Evolutionary conservation across 2,888 invertebrate genomes (phyloP).

Genomic region (Ichneumoninae sp.): DNA sequence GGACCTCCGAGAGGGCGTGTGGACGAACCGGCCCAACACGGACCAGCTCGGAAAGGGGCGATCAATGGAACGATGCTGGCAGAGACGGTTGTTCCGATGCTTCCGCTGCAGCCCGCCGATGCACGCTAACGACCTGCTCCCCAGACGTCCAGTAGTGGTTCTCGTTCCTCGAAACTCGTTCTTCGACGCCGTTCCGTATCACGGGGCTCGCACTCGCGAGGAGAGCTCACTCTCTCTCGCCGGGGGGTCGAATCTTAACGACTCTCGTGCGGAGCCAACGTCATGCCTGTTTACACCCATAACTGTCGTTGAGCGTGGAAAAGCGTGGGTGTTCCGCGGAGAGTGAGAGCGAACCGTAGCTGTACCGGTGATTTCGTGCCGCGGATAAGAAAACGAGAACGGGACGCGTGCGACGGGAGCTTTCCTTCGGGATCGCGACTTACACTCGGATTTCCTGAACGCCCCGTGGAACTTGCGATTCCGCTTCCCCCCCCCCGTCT

Average conservation of each 20-base stretch:
- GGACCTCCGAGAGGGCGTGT: neutral
- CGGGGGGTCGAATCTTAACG: slow-evolving; percentile 79
- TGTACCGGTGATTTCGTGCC: slow-evolving; percentile 22
- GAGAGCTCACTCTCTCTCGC: slow-evolving; percentile 68
- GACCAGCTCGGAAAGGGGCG: neutral
- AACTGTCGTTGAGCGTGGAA: slow-evolving; percentile 76
- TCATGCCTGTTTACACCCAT: slow-evolving; percentile 79
- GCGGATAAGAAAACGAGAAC: slow-evolving; percentile 45
- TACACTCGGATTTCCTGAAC: slow-evolving; percentile 63
- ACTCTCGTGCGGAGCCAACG: slow-evolving; percentile 77
- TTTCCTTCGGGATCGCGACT: slow-evolving; percentile 37
- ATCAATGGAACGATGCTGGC: neutral
- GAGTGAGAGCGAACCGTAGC: slow-evolving; percentile 23
- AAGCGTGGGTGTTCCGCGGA: slow-evolving; percentile 77
- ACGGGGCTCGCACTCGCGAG: slow-evolving; percentile 72
- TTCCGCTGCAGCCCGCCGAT: slow-evolving; percentile 25
- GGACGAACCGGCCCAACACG: neutral
- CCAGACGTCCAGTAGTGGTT: slow-evolving; percentile 77
- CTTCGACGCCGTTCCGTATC: slow-evolving; percentile 71
- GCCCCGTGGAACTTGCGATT: slow-evolving; percentile 36
- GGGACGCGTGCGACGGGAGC: slow-evolving; percentile 10
- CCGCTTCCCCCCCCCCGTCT: neutral
- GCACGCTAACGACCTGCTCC: slow-evolving; percentile 50
- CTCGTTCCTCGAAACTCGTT: slow-evolving; percentile 77
- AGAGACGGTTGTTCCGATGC: slow-evolving; percentile 9